Conservation (phyloP, 2,797 vertebrate species). For the Anniella stebbinsi region DNA sequence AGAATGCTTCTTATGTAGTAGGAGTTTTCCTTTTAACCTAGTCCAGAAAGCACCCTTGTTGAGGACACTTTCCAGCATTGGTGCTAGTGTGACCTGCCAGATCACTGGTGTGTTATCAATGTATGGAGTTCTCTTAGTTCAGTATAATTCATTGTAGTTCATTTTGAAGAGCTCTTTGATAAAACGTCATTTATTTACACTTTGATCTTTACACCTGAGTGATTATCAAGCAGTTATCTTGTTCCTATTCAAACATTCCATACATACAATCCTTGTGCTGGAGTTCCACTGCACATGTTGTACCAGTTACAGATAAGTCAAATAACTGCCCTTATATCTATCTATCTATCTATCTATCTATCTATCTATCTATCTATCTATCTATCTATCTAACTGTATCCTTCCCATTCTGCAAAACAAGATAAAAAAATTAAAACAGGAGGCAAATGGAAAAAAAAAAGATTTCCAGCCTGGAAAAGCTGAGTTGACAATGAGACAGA, state of each 20-base stretch:
- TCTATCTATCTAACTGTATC: slow-evolving; percentile 59
- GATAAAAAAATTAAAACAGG: background rate
- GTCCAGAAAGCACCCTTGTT: slow-evolving; percentile 49
- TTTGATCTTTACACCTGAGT: slow-evolving; percentile 82
- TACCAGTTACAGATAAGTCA: slow-evolving; percentile 67
- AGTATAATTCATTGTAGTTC: slow-evolving; percentile 76
- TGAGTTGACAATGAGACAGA: slow-evolving; percentile 41
- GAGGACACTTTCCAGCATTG: slow-evolving; percentile 42
- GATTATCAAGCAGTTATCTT: slow-evolving; percentile 82
- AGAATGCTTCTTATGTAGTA: slow-evolving; percentile 63
- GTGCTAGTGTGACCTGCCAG: slow-evolving; percentile 55
- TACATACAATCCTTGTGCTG: slow-evolving; percentile 74
- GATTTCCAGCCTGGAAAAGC: slow-evolving; percentile 43
- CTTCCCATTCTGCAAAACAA: slow-evolving; percentile 66
- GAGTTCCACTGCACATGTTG: slow-evolving; percentile 60
- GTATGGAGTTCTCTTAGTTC: slow-evolving; percentile 78
- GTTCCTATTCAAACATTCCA: slow-evolving; percentile 79
- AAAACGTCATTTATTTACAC: slow-evolving; percentile 83
- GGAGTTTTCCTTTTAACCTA: slow-evolving; percentile 58
- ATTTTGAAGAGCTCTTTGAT: slow-evolving; percentile 79
- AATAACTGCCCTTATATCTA: slow-evolving; percentile 58
- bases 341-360: slow-evolving; percentile 58
- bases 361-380: slow-evolving; percentile 57
- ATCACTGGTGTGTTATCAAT: slow-evolving; percentile 71
- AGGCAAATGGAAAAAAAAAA: background rate